Conservation (phyloP, 2,797 vertebrate species). For the Australoheros facetus region DNA sequence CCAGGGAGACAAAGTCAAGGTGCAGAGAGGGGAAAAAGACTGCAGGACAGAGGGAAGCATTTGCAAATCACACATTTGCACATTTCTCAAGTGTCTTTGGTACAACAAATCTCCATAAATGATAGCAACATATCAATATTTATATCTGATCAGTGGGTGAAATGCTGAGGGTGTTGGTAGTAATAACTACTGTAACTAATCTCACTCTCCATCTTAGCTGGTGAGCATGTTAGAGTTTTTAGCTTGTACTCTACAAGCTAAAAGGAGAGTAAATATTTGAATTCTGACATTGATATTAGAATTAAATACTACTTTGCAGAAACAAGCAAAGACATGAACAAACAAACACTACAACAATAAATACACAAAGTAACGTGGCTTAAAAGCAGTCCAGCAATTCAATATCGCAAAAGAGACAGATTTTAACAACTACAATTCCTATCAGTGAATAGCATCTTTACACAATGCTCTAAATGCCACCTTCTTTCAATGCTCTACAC, state of each 20-base stretch:
- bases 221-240: not conserved
- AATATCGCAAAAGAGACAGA: not conserved
- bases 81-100: not conserved
- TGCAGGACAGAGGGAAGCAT: not conserved
- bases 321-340: not conserved
- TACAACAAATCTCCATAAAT: not conserved
- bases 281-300: not conserved
- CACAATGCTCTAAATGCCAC: not conserved
- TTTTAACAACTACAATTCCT: not conserved
- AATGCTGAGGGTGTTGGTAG: not conserved
- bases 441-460: not conserved
- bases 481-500: not conserved
- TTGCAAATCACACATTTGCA: not conserved
- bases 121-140: not conserved
- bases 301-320: not conserved
- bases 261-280: no score
- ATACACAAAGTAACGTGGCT: not conserved
- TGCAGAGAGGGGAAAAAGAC: slow-evolving; percentile 1
- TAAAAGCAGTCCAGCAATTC: not conserved
- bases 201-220: not conserved
- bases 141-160: not conserved
- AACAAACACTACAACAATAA: not conserved
- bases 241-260: no score
- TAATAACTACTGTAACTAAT: not conserved
- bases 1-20: slow-evolving; percentile 16